Conservation (phyloP, 1,140 invertebrate genomes). For the Schlechtendalia chinensis region DNA sequence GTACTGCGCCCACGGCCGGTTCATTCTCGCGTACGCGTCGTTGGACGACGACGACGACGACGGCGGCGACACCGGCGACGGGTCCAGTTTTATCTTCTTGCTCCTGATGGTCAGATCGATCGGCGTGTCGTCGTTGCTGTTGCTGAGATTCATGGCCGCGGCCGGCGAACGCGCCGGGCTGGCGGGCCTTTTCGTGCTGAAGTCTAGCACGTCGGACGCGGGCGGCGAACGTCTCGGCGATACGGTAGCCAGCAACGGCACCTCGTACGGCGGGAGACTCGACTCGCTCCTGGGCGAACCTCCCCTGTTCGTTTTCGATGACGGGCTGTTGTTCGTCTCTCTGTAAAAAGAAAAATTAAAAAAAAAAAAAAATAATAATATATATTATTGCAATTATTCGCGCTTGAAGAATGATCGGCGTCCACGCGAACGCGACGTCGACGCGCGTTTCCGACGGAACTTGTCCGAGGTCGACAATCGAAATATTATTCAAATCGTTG, state of each 20-base stretch:
- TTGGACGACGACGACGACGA: conserved; percentile 72
- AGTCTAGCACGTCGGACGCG: conserved; percentile 68
- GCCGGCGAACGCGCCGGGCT: conserved; percentile 53
- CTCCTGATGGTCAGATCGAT: conserved; percentile 57
- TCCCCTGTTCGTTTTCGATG: conserved; percentile 58
- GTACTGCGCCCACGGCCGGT: conserved; percentile 53
- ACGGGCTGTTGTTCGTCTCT: conserved; percentile 60
- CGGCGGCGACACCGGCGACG: conserved; percentile 74
- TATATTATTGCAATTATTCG: no score
- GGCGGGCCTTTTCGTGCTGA: conserved; percentile 67
- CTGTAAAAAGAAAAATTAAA: conserved; percentile 57
- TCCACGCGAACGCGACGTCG: no score
- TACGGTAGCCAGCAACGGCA: conserved; percentile 68
- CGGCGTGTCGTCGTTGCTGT: conserved; percentile 64
- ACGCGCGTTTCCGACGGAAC: no score
- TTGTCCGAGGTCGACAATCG: background rate
- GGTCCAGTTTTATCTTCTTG: conserved; percentile 69
- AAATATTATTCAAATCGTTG: background rate
- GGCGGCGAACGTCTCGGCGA: conserved; percentile 56
- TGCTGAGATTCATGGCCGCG: conserved; percentile 58
- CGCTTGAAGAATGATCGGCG: no score
- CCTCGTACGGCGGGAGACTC: conserved; percentile 64
- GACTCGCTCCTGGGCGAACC: conserved; percentile 60
- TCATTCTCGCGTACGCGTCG: conserved; percentile 69
- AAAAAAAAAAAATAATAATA: no score